These are phyloP conservation scores for Spizella passerina DNA, from an alignment of 2,797 vertebrate genomes.

Conservation along the genomic window DNA sequence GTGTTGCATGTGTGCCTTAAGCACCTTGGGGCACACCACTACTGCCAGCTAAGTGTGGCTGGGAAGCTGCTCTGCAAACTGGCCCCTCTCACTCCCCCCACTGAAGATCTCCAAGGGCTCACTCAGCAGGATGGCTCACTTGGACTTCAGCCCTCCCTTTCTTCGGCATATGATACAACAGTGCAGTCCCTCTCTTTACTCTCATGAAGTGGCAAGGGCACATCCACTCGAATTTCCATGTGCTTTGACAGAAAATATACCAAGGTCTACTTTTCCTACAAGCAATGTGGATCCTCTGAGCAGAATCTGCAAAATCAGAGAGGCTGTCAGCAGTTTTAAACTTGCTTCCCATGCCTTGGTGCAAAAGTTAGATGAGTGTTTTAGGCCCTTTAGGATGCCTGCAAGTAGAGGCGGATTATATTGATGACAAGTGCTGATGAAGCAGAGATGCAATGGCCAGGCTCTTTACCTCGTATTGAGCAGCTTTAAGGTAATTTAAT, in stretches of 20 bases:
- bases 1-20: background rate
- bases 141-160: background rate
- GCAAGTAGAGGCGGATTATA: background rate
- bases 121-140: background rate
- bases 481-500: background rate
- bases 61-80: background rate
- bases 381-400: background rate
- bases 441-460: background rate
- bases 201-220: background rate
- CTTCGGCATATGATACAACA: background rate
- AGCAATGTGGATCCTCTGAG: background rate
- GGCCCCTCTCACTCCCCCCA: background rate
- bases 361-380: background rate
- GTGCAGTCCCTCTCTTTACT: background rate
- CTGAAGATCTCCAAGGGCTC: background rate
- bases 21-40: background rate
- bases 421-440: background rate
- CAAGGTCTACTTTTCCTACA: background rate
- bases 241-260: background rate
- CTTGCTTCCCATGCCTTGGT: background rate
- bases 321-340: background rate
- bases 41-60: background rate
- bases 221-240: rapidly evolving
- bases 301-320: background rate
- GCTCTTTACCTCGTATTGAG: background rate